phyloP scores from a whole-genome alignment of 2,797 vertebrate species.

The Siniperca undulata region DNA sequence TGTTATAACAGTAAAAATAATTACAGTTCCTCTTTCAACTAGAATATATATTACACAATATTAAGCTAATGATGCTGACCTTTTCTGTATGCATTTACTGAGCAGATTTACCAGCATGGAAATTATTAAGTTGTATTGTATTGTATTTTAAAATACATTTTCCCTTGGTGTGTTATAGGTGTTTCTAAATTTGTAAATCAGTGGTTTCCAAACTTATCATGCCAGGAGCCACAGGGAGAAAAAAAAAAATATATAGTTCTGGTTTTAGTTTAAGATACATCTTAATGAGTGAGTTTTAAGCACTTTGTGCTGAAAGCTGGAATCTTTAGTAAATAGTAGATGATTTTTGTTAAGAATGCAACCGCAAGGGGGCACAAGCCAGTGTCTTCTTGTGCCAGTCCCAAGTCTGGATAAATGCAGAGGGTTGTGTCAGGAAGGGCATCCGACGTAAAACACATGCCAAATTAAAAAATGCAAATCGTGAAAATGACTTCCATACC shows the following conservation, averaged over 20 bases:
- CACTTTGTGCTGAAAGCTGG: background rate
- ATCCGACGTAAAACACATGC: too few relatives aligned
- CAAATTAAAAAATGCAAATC: too few relatives aligned
- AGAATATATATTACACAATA: background rate
- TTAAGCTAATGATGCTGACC: background rate
- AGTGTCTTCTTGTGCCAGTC: too few relatives aligned
- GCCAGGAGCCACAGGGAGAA: background rate
- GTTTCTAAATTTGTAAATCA: background rate
- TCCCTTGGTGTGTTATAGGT: background rate
- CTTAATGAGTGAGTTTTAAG: background rate
- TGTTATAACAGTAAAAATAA: background rate
- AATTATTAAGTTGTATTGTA: background rate
- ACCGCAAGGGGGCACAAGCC: too few relatives aligned
- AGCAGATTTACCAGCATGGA: background rate
- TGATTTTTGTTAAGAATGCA: too few relatives aligned
- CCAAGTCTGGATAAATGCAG: too few relatives aligned
- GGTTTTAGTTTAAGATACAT: background rate
- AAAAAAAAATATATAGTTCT: background rate
- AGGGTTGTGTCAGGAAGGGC: too few relatives aligned
- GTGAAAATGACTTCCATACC: too few relatives aligned
- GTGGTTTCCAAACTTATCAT: background rate
- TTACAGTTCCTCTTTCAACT: background rate
- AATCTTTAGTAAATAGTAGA: background rate
- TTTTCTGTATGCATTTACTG: background rate
- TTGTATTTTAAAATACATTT: background rate